Conservation (phyloP, 1,140 invertebrate species). For the Achatina immaculata region DNA sequence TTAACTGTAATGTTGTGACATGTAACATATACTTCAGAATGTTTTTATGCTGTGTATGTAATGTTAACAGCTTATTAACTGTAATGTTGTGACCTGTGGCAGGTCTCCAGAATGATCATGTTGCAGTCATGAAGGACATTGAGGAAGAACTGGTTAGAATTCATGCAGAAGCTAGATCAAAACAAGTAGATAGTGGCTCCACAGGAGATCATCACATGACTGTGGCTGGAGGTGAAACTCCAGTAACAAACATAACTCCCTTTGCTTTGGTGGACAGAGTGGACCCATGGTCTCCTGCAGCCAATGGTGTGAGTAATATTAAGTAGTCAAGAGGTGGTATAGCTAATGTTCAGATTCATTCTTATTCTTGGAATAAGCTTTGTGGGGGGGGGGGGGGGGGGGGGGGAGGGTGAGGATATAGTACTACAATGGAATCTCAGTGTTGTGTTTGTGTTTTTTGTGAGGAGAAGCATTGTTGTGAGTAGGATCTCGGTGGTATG, state of each 20-base stretch:
- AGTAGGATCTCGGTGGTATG: background rate
- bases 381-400: no score
- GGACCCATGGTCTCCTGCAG: constrained; percentile 83
- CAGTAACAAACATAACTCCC: constrained; percentile 58
- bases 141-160: constrained; percentile 80
- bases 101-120: constrained; percentile 93
- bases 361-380: background rate
- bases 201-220: background rate
- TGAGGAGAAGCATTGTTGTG: background rate
- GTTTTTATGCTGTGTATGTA: no score
- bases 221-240: background rate
- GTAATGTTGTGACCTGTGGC: no score
- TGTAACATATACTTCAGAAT: no score
- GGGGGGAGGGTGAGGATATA: no score
- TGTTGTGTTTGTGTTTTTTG: background rate
- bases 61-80: no score
- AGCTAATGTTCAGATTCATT: background rate
- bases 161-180: constrained; percentile 65
- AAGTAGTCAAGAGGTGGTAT: background rate
- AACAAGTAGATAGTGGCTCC: background rate
- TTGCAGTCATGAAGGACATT: constrained; percentile 86
- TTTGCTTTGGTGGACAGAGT: constrained; percentile 84
- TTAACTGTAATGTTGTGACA: no score
- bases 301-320: constrained; percentile 78
- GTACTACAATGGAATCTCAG: no score